Evolutionary conservation across 2,797 vertebrate genomes (phyloP).

Genomic region (Artibeus jamaicensis): DNA sequence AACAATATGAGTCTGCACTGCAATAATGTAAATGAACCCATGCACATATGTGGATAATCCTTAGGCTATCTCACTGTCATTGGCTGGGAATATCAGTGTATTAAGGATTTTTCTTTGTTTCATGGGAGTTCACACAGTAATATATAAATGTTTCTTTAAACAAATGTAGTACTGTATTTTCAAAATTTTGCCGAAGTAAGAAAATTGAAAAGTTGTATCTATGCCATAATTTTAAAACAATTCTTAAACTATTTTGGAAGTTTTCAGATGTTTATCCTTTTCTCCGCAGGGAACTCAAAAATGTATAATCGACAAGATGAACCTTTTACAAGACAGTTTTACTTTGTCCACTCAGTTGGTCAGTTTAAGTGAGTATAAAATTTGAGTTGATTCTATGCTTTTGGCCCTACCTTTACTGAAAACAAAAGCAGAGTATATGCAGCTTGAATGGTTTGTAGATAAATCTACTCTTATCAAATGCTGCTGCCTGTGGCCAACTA

Average conservation of each 20-base stretch:
- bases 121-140: neutral
- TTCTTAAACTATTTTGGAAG: neutral
- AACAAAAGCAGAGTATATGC: neutral
- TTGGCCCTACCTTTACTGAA: neutral
- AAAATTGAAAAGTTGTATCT: neutral
- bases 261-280: constrained; percentile 66
- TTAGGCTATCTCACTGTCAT: neutral
- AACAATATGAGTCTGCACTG: neutral
- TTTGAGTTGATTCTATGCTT: neutral
- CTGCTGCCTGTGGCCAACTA: constrained; percentile 68
- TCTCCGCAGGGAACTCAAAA: constrained; percentile 79
- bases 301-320: constrained; percentile 72
- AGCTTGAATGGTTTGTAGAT: neutral
- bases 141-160: neutral
- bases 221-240: neutral
- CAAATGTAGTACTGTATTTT: neutral
- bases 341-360: constrained; percentile 79
- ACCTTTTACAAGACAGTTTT: constrained; percentile 79
- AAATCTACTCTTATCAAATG: neutral
- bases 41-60: neutral
- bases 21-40: neutral
- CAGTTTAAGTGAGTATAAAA: constrained; percentile 82
- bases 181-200: neutral
- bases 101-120: neutral
- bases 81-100: neutral